These are phyloP conservation scores for Eulemur macaco DNA, from an alignment of 2,113 vertebrate genomes.

Conservation along the genomic window DNA sequence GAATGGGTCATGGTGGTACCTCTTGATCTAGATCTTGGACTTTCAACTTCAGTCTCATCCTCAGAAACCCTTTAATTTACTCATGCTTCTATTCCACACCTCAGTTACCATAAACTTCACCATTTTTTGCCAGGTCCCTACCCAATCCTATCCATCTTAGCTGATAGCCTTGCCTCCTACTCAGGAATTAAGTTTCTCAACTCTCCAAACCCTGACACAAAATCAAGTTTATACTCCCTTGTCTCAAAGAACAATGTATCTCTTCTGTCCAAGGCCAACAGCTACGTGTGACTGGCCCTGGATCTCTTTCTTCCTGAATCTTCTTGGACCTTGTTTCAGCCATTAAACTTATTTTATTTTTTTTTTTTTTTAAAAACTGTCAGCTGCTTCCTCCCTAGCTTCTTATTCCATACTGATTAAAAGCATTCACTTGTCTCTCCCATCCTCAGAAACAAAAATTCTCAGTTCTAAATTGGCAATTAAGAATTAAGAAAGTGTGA, in stretches of 20 bases:
- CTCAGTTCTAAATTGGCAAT: background rate
- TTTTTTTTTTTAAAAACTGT: background rate
- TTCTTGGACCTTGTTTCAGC: background rate
- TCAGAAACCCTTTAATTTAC: background rate
- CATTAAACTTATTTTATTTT: background rate
- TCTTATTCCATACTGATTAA: background rate
- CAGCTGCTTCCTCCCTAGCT: background rate
- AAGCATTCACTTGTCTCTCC: conserved; percentile 6
- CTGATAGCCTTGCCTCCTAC: background rate
- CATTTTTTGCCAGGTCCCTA: background rate
- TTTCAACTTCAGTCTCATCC: background rate
- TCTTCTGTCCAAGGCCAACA: background rate
- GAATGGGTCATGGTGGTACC: rapidly evolving
- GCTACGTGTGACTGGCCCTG: background rate
- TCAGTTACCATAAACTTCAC: background rate
- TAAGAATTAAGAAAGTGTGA: conserved; percentile 8
- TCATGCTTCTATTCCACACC: background rate
- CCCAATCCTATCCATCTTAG: background rate
- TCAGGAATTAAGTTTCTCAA: background rate
- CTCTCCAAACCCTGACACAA: background rate
- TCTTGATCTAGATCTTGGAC: background rate
- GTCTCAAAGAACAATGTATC: background rate
- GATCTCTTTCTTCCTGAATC: background rate
- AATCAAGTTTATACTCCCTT: background rate
- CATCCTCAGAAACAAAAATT: background rate